Conservation (phyloP, 2,797 vertebrate species). For the Halcyon chelicuti region DNA sequence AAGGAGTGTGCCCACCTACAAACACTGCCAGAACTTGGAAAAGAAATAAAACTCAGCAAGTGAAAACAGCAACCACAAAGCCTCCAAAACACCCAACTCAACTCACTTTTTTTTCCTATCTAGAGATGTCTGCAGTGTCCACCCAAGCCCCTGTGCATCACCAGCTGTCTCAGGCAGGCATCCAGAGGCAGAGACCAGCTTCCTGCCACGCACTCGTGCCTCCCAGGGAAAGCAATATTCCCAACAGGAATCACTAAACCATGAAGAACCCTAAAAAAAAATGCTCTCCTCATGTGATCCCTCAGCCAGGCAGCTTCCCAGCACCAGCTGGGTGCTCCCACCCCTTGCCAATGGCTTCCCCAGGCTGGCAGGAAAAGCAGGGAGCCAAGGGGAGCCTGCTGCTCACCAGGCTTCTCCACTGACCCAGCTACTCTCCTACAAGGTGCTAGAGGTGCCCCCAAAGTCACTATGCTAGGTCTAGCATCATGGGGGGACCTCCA, state of each 20-base stretch:
- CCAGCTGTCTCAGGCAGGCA: not conserved
- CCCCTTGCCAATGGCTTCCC: not conserved
- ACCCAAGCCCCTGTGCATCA: not conserved
- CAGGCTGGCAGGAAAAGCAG: not conserved
- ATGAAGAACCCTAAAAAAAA: not conserved
- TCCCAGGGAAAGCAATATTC: not conserved
- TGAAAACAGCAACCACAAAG: not conserved
- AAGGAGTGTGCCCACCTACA: not conserved
- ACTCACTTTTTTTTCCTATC: not conserved
- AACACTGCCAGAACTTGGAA: not conserved
- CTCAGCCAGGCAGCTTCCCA: not conserved
- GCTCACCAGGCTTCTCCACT: not conserved
- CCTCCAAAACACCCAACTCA: not conserved
- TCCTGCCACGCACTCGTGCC: not conserved
- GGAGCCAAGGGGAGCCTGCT: not conserved
- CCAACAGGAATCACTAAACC: not conserved
- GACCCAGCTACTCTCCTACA: not conserved
- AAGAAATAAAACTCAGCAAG: not conserved
- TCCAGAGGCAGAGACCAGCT: not conserved
- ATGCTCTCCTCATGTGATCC: not conserved
- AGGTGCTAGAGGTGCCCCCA: not conserved
- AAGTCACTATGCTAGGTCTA: not conserved
- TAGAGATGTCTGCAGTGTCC: not conserved
- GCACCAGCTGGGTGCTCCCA: not conserved
- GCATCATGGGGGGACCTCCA: not conserved